A percentile compares a stretch with the other conserved stretches of the same genome.
Evolutionary conservation across 2,888 invertebrate genomes (phyloP).

Genomic region (Phoenoteleia sp.): DNA sequence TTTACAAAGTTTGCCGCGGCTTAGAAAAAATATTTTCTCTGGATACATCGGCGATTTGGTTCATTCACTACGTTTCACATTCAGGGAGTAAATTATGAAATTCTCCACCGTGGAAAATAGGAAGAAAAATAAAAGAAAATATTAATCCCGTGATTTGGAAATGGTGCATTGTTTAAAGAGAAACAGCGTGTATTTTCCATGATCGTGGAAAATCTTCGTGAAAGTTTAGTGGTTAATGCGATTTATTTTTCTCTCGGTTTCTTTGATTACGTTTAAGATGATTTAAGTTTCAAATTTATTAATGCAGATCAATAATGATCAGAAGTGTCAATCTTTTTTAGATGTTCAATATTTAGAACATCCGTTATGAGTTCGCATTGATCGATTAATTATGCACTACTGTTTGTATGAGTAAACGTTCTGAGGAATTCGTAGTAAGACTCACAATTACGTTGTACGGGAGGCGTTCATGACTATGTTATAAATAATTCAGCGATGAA

Average conservation of each 20-base stretch:
- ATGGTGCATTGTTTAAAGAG: not conserved
- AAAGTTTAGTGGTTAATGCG: too few species aligned
- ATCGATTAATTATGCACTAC: constrained; percentile 17
- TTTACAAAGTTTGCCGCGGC: constrained; percentile 40
- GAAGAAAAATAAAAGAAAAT: constrained; percentile 20
- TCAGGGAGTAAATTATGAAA: constrained; percentile 33
- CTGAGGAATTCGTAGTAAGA: not conserved
- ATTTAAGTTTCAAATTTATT: too few species aligned
- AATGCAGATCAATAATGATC: too few species aligned
- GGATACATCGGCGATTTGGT: constrained; percentile 49
- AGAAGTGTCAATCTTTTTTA: too few species aligned
- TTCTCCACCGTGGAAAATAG: constrained; percentile 30
- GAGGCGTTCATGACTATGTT: not conserved
- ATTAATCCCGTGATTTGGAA: not conserved
- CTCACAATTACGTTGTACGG: not conserved
- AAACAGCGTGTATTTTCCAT: too few species aligned
- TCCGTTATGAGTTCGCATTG: not conserved
- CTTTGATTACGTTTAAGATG: too few species aligned
- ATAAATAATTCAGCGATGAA: constrained; percentile 22
- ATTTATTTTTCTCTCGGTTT: too few species aligned
- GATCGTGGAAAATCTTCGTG: too few species aligned
- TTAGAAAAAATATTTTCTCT: constrained; percentile 46
- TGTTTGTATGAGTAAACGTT: constrained; percentile 2
- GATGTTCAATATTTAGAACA: constrained; percentile 1
- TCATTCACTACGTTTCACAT: constrained; percentile 24